Evolutionary conservation across 64 coral and sea anemone species (phyloP).

Genomic region (Orbicella faveolata): DNA sequence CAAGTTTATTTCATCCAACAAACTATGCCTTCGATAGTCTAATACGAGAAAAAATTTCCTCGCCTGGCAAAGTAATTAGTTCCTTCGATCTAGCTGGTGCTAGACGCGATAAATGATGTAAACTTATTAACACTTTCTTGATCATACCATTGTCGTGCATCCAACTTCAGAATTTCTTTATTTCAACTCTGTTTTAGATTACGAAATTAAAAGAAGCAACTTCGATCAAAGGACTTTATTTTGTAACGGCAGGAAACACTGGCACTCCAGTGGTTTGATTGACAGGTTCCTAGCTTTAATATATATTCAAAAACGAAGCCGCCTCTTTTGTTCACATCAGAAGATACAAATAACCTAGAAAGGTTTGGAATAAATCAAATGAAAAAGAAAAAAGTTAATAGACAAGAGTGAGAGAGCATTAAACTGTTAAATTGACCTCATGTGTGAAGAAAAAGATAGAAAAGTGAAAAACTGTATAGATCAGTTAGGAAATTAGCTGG

Average conservation of each 20-base stretch:
- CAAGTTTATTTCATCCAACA: too few relatives aligned
- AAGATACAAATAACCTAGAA: too few relatives aligned
- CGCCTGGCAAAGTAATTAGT: background rate
- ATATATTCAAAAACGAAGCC: constrained; percentile 7
- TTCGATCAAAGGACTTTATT: background rate
- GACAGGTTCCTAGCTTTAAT: background rate
- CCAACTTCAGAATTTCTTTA: background rate
- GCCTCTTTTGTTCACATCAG: background rate
- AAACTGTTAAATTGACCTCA: too few relatives aligned
- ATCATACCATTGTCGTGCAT: background rate
- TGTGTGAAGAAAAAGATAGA: too few relatives aligned
- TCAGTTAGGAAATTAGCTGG: too few relatives aligned
- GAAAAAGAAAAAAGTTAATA: background rate
- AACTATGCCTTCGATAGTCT: background rate
- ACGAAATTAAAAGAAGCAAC: too few relatives aligned
- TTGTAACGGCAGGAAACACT: background rate
- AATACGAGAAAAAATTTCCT: background rate
- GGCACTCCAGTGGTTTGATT: background rate
- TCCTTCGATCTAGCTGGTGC: background rate
- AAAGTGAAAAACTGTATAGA: too few relatives aligned
- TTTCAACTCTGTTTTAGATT: background rate
- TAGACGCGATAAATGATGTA: background rate
- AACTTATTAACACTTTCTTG: background rate
- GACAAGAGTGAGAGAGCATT: background rate
- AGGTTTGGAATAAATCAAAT: background rate